Evolutionary conservation across 2,113 vertebrate species (phyloP).

Genomic region (Protobothrops mucrosquamatus): DNA sequence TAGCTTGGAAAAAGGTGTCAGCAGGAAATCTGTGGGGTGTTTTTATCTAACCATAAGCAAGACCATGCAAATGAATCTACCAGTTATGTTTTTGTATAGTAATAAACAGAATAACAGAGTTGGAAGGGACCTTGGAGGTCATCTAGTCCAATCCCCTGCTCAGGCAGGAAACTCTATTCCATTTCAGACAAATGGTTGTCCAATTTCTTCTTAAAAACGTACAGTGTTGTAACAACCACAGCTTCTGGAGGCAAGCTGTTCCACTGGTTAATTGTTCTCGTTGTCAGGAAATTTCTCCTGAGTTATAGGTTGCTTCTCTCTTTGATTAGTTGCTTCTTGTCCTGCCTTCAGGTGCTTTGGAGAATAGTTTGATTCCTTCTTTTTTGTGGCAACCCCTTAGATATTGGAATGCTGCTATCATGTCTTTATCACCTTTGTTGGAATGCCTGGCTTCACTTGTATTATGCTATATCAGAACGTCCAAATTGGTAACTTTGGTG

Average conservation of each 20-base stretch:
- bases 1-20: slow-evolving; percentile 51
- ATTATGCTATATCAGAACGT: slow-evolving; percentile 51
- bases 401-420: neutral
- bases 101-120: slow-evolving; percentile 33
- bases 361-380: neutral
- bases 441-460: slow-evolving; percentile 19
- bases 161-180: neutral
- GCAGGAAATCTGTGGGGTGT: slow-evolving; percentile 51
- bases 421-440: slow-evolving; percentile 47
- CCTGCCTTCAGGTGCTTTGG: no score
- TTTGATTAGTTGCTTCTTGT: no score
- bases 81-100: slow-evolving; percentile 48
- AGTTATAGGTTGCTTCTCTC: no score
- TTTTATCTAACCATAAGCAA: slow-evolving; percentile 38
- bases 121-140: neutral
- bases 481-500: slow-evolving; percentile 9
- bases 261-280: no score
- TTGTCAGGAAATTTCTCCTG: no score
- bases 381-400: neutral
- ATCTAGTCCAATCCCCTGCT: no score
- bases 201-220: neutral
- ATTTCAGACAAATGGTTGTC: neutral
- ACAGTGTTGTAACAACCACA: neutral
- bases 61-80: slow-evolving; percentile 55
- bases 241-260: neutral